Evolutionary conservation across 1,140 invertebrate species (phyloP), one percentile per base, ranked within the genome.

Genomic region (Drosophila ananassae): DNA sequence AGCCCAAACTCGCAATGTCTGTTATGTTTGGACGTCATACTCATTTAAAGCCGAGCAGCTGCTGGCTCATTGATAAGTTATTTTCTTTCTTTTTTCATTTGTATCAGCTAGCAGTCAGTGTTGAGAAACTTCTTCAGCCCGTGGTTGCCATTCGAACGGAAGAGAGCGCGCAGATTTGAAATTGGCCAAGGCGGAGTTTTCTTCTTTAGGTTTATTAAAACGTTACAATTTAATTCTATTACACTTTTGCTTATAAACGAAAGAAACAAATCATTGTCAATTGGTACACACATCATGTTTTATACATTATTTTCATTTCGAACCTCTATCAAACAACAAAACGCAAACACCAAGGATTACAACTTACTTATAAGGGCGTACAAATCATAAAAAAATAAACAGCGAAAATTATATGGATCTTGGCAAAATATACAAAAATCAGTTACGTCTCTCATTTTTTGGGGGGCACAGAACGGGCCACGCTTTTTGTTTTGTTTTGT

Each of bases 241-340:
- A 89, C 83, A 89, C 83, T 89, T 87, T 89, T 89, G 73, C 84
- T 89, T 89, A 89, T 83, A 89, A 89, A 89, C 79, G 84, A 89
- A 89, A 83, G 84, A 89, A 89, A 89, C 83, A 89, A 89, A 89
- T 87, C 84, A 79, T 89, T 77, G 84, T 89, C 83, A 89, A 89
- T 89, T 83, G 84, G 64, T 89, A 89, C 83, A 84, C 67, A 79
- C 77, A 89, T 89, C 77, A 89, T 89, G 89, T 89, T 89, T 89
- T 89, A 89, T 89, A 89, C 84, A 84, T 62, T 64, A 50, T 59
- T 81, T 78, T 87, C 62, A 87, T 87, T 66, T 79, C 72, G 74
- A 89, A 79, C 71, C 76, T 78, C 83, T 85, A 78, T 74, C 64
- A 78, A 78, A 82, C 82, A 85, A 85, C 77, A 82, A 87, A 81